These are phyloP conservation scores for Poicephalus meyeri DNA, from an alignment of 2,113 vertebrate species.

Conservation along the genomic window DNA sequence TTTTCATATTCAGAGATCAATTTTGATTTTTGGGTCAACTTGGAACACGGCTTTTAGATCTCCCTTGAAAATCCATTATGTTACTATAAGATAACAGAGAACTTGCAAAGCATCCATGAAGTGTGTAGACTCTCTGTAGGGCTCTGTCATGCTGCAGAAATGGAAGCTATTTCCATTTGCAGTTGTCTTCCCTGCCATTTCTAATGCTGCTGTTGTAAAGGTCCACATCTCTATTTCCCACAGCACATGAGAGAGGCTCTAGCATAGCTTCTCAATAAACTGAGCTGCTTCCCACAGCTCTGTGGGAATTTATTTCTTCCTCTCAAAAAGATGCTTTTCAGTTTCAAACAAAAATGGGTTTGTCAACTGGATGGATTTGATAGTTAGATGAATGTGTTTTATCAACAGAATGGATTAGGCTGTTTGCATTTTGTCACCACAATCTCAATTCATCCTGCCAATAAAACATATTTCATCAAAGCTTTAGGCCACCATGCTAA, in stretches of 20 bases:
- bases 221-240: background rate
- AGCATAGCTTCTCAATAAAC: background rate
- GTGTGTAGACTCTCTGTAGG: accelerated
- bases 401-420: conserved; percentile 53
- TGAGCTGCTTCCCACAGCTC: background rate
- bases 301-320: background rate
- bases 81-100: background rate
- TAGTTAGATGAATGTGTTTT: conserved; percentile 36
- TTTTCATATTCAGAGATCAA: background rate
- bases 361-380: conserved; percentile 41
- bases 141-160: background rate
- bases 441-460: conserved; percentile 47
- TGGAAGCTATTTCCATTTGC: background rate
- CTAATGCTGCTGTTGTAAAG: background rate
- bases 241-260: background rate
- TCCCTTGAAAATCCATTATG: background rate
- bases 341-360: conserved; percentile 22
- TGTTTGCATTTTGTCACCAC: conserved; percentile 63
- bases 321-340: background rate
- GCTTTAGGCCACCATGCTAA: conserved; percentile 20
- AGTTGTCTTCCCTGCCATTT: background rate
- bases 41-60: background rate
- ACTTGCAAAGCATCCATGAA: background rate
- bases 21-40: background rate
- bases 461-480: conserved; percentile 33